Base-by-base conservation (phyloP, 2,113 vertebrate species). In the Scopus umbretta region DNA sequence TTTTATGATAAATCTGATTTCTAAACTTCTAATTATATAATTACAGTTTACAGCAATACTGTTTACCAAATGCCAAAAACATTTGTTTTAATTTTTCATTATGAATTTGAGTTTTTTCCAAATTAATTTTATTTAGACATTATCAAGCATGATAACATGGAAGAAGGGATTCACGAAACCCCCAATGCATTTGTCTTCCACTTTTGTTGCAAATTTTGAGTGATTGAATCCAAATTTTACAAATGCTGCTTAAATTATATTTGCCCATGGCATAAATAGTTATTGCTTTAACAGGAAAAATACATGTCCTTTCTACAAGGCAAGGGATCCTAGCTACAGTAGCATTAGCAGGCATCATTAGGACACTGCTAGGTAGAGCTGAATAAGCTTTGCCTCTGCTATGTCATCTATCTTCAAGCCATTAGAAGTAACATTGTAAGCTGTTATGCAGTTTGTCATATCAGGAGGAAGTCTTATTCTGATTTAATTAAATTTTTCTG, bases 401-500 rank as follows among this genome's bases (percentile, higher is more conserved):
- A 66, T 88, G 52, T 73, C 88, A 61, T 72, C 70, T 78, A 17
- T 89, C 84, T 95, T 82, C 65, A 92, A 87, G 75, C 49, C 86
- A 94, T 96, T 94, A 94, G 79, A 87, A 95, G 42, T 74, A 95
- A 80, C 61, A 56, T 63, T 90, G 87, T 92, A 96, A 92, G 53
- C 75, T 90, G 66, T 84, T 91, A 82, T 92, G 78, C 72, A 82
- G 53, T 72, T 72, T 93, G 89, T 94, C 92, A 90, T 80, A 96
- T 86, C 82, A 80, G 79, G 34, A 89, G 13, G 74, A 94, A 95
- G 27, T 85, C 70, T 95, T 90, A 86, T 79, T 94, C 78, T 76
- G 40, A 88, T 95, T 66, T 95, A 93, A 97, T 95, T 95, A 92
- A 67, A 13, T 89, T 90, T 96, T 93, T 90, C 85, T 95, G 79